Conservation (phyloP, 2,113 vertebrate genomes). For the Bujurquina vittata region DNA sequence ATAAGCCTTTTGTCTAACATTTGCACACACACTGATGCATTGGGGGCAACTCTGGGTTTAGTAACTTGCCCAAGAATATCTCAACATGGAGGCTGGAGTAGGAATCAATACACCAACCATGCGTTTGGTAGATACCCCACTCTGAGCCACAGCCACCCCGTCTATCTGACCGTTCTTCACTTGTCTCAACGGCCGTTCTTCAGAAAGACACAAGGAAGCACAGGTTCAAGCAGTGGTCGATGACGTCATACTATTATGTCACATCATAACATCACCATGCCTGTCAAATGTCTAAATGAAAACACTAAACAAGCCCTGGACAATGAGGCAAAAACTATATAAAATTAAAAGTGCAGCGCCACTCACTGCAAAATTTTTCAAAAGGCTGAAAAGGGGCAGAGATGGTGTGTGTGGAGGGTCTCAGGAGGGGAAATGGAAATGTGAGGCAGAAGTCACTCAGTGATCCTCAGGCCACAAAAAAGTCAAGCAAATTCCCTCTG, state of each 20-base stretch:
- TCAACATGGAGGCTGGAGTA: neutral
- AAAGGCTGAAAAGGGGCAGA: neutral
- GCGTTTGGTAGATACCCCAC: neutral
- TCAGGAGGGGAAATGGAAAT: neutral
- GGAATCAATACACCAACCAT: neutral
- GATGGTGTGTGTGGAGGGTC: too few relatives aligned
- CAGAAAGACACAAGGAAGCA: neutral
- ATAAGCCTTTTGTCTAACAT: too few relatives aligned
- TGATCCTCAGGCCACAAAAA: neutral
- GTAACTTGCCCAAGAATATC: neutral
- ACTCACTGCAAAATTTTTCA: neutral
- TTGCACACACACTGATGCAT: neutral
- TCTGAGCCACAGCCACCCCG: neutral
- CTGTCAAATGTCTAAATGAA: neutral
- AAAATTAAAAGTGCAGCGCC: neutral
- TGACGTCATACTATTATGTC: too few relatives aligned
- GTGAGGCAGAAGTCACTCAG: neutral
- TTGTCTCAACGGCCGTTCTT: neutral
- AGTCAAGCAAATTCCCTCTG: neutral
- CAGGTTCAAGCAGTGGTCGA: too few relatives aligned
- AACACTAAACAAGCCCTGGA: neutral
- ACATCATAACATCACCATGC: too few relatives aligned
- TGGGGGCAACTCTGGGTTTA: neutral
- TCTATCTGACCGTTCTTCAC: neutral
- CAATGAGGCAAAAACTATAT: neutral